Base-by-base conservation (phyloP, 2,888 invertebrate species). In the Diarsia mendica region DNA sequence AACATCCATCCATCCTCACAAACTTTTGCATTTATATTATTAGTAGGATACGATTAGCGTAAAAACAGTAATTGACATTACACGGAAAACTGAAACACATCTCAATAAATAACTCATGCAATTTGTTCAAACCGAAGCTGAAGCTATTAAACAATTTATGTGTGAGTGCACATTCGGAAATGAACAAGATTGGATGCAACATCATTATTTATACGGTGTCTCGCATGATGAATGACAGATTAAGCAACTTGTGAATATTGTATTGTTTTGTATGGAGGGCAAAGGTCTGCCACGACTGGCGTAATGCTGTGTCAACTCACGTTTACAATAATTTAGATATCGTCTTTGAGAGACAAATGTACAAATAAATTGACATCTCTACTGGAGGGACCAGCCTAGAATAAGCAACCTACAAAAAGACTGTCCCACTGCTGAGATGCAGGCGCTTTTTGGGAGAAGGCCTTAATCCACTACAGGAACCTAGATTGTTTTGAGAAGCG, bases 181-280 rank as follows among this genome's bases (percentile, higher is more conserved):
- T 82, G 51, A 75, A 77, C 82, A 80, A 85, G 79, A 85, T 81
- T 83, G 81, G 75, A 80, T 86, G 79, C 72, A 73, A 68, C 67
- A 65, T 63, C 64, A 83, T 81, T 76, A 81, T 81, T 82, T 83
- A 80, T 80, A 64, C 65, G 39, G 60, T 72, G 74, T 65, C 85
- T 65, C 60, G 53, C 46, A 75, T 80, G 79, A 83, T 69, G 75
- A 79, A 82, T 87, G 79, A 76, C 71, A 28, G 58, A 80, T 72
- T 75, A 82, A 75, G 75, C 53, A 68, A 71, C 82, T 71, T 72
- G 72, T 83, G 72, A 82, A 85, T 71, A 73, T 84, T 84, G 70
- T 75, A 80, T 71, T 75, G 64, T 73, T 72, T 65, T 64, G n/a
- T 3, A 11, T 53, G 10, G 60, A 64, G 75, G 75, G 55, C 61